phyloP scores from a whole-genome alignment of 2,113 vertebrate species.

The Glaucomys volans region DNA sequence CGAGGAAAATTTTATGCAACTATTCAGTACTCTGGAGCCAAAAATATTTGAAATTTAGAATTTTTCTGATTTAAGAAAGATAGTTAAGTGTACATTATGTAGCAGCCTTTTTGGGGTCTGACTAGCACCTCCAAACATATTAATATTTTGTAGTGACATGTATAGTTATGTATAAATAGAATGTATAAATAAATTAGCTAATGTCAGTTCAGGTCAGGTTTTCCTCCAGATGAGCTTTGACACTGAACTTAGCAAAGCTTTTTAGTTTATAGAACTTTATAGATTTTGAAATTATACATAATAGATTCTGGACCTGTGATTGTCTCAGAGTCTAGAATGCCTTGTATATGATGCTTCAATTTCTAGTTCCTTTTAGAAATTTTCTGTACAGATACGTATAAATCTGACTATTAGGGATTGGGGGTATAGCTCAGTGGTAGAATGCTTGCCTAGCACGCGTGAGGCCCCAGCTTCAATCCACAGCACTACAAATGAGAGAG shows the following conservation, averaged over 20 bases:
- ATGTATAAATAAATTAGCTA: neutral
- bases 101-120: neutral
- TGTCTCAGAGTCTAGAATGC: conserved; percentile 7
- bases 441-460: neutral
- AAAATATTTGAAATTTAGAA: neutral
- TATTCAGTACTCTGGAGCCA: neutral
- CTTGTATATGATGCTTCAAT: conserved; percentile 6
- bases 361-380: conserved; percentile 38
- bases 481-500: neutral
- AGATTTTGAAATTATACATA: conserved; percentile 11
- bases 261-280: conserved; percentile 2
- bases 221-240: conserved; percentile 36
- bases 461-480: neutral
- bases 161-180: conserved; percentile 14
- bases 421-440: neutral
- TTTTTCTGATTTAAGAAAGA: conserved; percentile 44
- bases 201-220: neutral
- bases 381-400: neutral
- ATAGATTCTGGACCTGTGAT: neutral
- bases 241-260: neutral
- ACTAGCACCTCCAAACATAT: neutral
- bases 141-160: conserved; percentile 35
- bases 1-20: neutral
- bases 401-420: neutral
- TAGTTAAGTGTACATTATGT: neutral